Percentiles rank a stretch among this genome's conserved stretches.
Conservation (phyloP, 2,113 vertebrate genomes). For the Epinephelus lanceolatus region DNA sequence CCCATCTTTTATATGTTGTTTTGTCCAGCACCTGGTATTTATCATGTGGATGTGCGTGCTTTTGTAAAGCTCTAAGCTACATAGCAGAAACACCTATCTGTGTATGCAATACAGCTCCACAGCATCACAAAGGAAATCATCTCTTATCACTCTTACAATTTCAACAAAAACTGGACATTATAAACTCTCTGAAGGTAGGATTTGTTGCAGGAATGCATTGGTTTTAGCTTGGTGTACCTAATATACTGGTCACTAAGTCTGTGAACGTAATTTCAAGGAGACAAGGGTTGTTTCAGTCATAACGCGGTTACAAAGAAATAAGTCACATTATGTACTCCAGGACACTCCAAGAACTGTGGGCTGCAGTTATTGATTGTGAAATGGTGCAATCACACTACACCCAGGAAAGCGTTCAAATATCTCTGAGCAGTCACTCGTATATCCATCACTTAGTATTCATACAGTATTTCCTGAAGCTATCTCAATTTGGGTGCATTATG, state of each 20-base stretch:
- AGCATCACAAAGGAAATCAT: no score
- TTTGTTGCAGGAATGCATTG: not conserved
- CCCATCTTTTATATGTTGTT: no score
- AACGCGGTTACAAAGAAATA: conserved; percentile 3
- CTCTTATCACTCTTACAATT: not conserved
- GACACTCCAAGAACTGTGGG: not conserved
- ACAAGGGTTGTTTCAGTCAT: not conserved
- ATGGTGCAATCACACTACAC: conserved; percentile 19
- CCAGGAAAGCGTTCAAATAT: conserved; percentile 47
- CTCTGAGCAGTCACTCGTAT: conserved; percentile 3
- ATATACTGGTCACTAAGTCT: not conserved
- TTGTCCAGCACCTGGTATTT: no score
- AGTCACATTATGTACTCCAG: not conserved
- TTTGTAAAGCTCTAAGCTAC: no score
- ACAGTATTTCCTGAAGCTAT: conserved; percentile 47
- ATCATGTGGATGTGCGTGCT: no score
- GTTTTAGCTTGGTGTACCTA: not conserved
- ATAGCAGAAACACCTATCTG: not conserved
- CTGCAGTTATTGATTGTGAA: conserved; percentile 28
- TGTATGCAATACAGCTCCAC: no score
- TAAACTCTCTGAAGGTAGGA: not conserved
- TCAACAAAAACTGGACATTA: not conserved
- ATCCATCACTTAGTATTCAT: conserved; percentile 61
- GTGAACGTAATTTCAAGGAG: not conserved
- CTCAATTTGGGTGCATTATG: conserved; percentile 53